These are phyloP conservation scores for Parnassius orleans DNA, from an alignment of 2,888 invertebrate genomes.

Conservation along the genomic window DNA sequence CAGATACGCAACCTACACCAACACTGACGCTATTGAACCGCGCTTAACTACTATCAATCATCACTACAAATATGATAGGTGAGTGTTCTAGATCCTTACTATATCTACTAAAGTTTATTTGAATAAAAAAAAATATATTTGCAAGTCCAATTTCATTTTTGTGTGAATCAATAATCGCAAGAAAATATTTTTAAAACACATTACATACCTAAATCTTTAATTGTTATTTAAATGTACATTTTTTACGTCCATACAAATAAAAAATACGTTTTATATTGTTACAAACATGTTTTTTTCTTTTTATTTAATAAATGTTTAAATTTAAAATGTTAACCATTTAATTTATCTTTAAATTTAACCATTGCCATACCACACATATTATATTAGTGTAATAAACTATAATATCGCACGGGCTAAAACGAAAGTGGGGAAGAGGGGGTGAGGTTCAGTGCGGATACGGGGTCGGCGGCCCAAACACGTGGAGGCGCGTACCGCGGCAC, in stretches of 20 bases:
- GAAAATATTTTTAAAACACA: background rate
- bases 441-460: constrained; percentile 51
- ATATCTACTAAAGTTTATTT: background rate
- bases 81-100: constrained; percentile 40
- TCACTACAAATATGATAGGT: constrained; percentile 72
- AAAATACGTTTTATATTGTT: too few species aligned
- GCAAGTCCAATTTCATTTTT: too few species aligned
- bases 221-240: background rate
- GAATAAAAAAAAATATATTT: too few species aligned
- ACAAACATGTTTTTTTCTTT: too few species aligned
- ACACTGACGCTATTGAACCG: constrained; percentile 72
- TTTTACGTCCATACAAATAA: too few species aligned
- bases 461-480: constrained; percentile 73
- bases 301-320: too few species aligned
- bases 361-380: constrained; percentile 30
- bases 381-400: constrained; percentile 26
- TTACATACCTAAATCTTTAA: background rate
- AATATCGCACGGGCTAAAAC: constrained; percentile 34
- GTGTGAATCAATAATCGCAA: too few species aligned
- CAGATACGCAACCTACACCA: constrained; percentile 75
- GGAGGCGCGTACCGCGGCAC: constrained; percentile 74
- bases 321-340: background rate
- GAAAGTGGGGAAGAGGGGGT: constrained; percentile 48
- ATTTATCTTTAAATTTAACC: constrained; percentile 10
- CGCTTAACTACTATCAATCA: constrained; percentile 50